Conservation (phyloP, 1,140 invertebrate species). For the Spodoptera frugiperda region DNA sequence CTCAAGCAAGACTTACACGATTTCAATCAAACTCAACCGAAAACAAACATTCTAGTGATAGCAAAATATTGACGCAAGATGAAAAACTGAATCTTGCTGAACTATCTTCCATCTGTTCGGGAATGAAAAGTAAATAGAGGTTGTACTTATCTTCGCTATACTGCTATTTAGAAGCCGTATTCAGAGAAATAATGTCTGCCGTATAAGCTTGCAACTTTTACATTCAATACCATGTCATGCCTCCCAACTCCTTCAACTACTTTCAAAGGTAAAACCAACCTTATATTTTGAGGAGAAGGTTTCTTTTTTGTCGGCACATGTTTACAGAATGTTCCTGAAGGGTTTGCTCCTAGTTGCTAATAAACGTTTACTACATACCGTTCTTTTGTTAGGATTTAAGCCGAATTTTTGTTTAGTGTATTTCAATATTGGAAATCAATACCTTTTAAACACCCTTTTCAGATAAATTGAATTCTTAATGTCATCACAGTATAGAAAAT, state of each 20-base stretch:
- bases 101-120: constrained; percentile 27
- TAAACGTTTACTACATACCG: neutral
- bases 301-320: neutral
- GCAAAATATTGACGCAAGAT: neutral
- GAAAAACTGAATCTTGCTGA: constrained; percentile 19
- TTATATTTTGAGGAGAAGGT: neutral
- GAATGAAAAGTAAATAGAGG: constrained; percentile 22
- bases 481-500: too few species aligned
- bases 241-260: neutral
- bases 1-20: too few species aligned
- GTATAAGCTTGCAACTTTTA: constrained; percentile 26
- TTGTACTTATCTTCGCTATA: constrained; percentile 4
- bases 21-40: too few species aligned
- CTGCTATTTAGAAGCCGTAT: constrained; percentile 12
- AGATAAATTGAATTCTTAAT: too few species aligned
- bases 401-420: too few species aligned
- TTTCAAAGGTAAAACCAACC: neutral
- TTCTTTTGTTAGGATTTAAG: too few species aligned
- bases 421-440: too few species aligned
- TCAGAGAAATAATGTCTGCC: constrained; percentile 4
- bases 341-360: neutral
- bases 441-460: too few species aligned
- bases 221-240: neutral
- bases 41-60: too few species aligned
- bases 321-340: neutral